Percentiles rank a stretch among this genome's conserved stretches.
phyloP scores from a whole-genome alignment of 2,113 vertebrate genomes.

The Hypanus sabinus region DNA sequence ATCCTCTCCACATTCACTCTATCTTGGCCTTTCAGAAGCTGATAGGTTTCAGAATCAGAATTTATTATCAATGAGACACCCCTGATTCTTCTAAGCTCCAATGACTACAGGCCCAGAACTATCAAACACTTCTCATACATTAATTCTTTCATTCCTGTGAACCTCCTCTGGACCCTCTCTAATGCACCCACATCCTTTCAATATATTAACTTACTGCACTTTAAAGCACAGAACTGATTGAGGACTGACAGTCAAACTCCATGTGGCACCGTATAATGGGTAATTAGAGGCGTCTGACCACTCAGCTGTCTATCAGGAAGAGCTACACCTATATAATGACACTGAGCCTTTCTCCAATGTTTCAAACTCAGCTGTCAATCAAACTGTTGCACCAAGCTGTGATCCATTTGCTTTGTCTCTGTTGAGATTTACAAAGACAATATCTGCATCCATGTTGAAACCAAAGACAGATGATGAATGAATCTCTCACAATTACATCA shows the following conservation, averaged over 20 bases:
- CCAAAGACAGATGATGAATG: not conserved
- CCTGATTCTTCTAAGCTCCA: no score
- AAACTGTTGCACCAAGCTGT: not conserved
- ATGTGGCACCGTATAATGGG: not conserved
- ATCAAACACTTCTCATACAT: no score
- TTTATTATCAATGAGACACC: no score
- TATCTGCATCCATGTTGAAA: not conserved
- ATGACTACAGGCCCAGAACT: no score
- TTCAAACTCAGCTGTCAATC: constrained; percentile 4
- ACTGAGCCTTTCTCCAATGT: not conserved
- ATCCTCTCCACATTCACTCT: no score
- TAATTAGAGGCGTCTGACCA: not conserved
- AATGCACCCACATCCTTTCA: no score
- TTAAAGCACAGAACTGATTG: not conserved
- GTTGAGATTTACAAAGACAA: not conserved
- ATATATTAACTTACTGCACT: not conserved
- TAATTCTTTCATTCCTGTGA: no score
- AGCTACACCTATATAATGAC: not conserved
- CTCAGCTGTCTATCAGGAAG: not conserved
- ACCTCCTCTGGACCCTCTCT: no score
- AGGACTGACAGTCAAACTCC: not conserved
- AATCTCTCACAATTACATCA: not conserved
- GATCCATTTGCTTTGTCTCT: not conserved
- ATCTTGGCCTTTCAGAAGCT: no score
- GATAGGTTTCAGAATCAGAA: no score